Evolutionary conservation across 2,113 vertebrate species (phyloP), one percentile per base, ranked within the genome.

Genomic region (Heliornis fulica): DNA sequence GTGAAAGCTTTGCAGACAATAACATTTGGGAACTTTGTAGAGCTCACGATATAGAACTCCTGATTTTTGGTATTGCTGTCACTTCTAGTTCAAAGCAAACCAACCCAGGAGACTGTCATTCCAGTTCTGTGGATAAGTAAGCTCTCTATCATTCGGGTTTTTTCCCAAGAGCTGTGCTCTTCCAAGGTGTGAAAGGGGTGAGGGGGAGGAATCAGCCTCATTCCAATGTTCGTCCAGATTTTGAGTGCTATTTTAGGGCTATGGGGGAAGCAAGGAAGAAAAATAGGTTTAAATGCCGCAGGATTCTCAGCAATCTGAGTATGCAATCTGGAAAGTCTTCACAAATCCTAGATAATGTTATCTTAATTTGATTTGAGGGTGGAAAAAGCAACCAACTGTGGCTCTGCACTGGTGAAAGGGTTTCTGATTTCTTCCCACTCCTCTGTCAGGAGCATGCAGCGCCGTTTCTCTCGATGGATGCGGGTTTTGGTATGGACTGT

Each of bases 221-320:
- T 57, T 87, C 54, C 63, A 87, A 77, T 75, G 45, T 59, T 60
- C 22, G 6, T 89, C 93, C 63, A 88, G 78, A 63, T 91, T 77
- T 90, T 79, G 63, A 90, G 82, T 93, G 88, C 59, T 93, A 83
- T 95, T 93, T 94, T 90, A 86, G 92, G 92, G 72, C 13, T 71
- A 29, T 50, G 71, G 71, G 88, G 86, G 88, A 94, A 89, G 84
- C 66, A 51, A 43, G 54, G 74, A 65, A 70, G 57, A 83, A 81
- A 82, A 93, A 45, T 2, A 61, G 91, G 63, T 70, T 88, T 64
- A 48, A 72, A 57, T 79, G 83, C 84, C 83, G 71, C 66, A 69
- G 87, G 54, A 15, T 38, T 83, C 92, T 96, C 82, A 87, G 74
- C 78, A 43, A 4, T 68, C 75, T 65, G 70, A 65, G 54, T 12